These are phyloP conservation scores for Pogoniulus pusillus DNA, from an alignment of 2,797 vertebrate species.

Conservation along the genomic window DNA sequence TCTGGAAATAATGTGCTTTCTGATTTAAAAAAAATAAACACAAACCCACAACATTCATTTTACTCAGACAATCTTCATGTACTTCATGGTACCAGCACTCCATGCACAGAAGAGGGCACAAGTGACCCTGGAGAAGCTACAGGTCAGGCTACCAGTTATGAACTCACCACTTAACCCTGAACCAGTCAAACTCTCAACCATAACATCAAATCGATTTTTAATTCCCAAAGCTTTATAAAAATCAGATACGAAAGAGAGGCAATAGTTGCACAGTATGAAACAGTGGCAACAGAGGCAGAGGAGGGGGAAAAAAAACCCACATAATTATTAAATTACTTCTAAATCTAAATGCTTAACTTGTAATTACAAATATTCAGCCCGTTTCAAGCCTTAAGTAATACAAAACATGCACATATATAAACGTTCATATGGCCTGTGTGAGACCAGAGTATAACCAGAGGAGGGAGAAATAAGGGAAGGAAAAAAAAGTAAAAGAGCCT, in stretches of 20 bases:
- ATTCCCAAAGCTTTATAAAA: no score
- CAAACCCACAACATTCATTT: neutral
- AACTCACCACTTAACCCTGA: conserved; percentile 13
- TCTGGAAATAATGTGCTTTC: neutral
- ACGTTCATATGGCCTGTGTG: neutral
- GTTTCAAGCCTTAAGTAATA: neutral
- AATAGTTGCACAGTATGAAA: conserved; percentile 39
- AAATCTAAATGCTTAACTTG: neutral
- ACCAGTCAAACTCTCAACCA: conserved; percentile 33
- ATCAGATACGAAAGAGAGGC: no score
- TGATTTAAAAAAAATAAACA: neutral
- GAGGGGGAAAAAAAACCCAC: neutral
- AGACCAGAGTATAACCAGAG: neutral
- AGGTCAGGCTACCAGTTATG: neutral
- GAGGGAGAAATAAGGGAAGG: neutral
- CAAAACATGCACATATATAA: neutral
- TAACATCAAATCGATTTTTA: conserved; percentile 73
- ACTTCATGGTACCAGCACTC: neutral
- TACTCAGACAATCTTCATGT: neutral
- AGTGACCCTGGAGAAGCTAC: neutral
- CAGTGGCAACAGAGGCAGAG: conserved; percentile 40
- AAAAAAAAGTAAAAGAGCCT: neutral
- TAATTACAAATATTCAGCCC: neutral
- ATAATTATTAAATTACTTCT: neutral
- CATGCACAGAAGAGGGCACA: neutral